These are phyloP conservation scores for Formicarius rufipectus DNA, from an alignment of 2,113 vertebrate species.

Conservation along the genomic window DNA sequence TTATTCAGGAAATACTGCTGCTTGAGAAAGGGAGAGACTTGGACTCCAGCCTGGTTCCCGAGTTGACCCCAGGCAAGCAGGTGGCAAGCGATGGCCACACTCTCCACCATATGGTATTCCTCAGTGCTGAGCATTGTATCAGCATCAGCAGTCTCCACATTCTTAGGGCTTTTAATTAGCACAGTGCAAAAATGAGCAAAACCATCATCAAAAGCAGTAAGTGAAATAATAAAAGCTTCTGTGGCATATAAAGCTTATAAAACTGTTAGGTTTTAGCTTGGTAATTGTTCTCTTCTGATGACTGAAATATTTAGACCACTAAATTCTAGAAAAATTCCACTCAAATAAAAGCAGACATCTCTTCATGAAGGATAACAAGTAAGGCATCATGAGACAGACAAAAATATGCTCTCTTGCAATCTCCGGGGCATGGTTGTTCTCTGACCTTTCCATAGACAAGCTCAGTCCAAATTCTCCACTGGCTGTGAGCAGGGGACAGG, in stretches of 20 bases:
- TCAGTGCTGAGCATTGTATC: not conserved
- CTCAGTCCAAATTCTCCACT: not conserved
- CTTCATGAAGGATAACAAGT: not conserved
- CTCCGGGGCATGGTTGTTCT: not conserved
- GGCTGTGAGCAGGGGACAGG: not conserved
- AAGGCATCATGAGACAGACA: not conserved
- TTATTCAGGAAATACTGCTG: not conserved
- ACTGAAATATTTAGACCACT: not conserved
- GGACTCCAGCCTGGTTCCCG: not conserved
- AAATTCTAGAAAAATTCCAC: not conserved
- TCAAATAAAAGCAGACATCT: not conserved
- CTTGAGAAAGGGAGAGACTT: not conserved
- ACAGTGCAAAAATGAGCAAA: not conserved
- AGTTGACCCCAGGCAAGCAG: slow-evolving; percentile 34
- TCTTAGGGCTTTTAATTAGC: slow-evolving; percentile 17
- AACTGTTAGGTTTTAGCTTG: not conserved
- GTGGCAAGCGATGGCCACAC: not conserved
- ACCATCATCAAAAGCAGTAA: not conserved
- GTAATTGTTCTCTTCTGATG: not conserved
- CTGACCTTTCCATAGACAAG: not conserved
- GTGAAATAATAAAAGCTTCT: not conserved
- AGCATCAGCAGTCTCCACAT: not conserved
- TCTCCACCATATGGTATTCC: slow-evolving; percentile 30
- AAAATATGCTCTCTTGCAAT: not conserved
- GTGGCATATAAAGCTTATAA: not conserved